Evolutionary conservation across 2,888 invertebrate species (phyloP).

Genomic region (Agrotis ipsilon): DNA sequence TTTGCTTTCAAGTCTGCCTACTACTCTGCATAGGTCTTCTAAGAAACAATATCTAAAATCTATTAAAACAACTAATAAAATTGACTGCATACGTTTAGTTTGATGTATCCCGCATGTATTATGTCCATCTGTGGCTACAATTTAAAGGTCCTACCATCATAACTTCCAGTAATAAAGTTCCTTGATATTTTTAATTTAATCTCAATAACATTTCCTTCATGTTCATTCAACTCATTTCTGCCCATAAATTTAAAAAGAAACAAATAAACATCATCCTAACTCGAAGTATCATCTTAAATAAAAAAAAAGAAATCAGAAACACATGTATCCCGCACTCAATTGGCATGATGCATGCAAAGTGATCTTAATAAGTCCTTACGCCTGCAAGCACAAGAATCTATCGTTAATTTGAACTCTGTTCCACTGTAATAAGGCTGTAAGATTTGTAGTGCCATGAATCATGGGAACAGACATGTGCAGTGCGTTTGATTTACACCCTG

Average conservation of each 20-base stretch:
- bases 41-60: no score
- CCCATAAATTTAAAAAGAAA: constrained; percentile 9
- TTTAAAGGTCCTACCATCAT: not conserved
- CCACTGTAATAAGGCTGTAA: constrained; percentile 24
- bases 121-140: not conserved
- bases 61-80: no score
- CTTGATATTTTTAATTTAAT: not conserved
- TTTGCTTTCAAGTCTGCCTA: no score
- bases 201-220: constrained; percentile 2
- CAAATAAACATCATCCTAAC: constrained; percentile 38
- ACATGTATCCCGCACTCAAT: constrained; percentile 66
- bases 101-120: no score
- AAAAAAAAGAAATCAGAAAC: constrained; percentile 49
- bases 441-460: constrained; percentile 71
- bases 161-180: not conserved
- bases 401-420: constrained; percentile 49
- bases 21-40: no score
- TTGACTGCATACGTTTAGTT: not conserved
- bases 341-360: constrained; percentile 69
- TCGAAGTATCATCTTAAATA: constrained; percentile 40
- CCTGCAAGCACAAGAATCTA: constrained; percentile 10
- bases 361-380: constrained; percentile 69
- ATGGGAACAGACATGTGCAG: constrained; percentile 64
- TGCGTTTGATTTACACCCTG: constrained; percentile 81
- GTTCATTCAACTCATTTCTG: constrained; percentile 19